Evolutionary conservation across 2,113 vertebrate species (phyloP), one percentile per base, ranked within the genome.

Genomic region (Elgaria multicarinata): DNA sequence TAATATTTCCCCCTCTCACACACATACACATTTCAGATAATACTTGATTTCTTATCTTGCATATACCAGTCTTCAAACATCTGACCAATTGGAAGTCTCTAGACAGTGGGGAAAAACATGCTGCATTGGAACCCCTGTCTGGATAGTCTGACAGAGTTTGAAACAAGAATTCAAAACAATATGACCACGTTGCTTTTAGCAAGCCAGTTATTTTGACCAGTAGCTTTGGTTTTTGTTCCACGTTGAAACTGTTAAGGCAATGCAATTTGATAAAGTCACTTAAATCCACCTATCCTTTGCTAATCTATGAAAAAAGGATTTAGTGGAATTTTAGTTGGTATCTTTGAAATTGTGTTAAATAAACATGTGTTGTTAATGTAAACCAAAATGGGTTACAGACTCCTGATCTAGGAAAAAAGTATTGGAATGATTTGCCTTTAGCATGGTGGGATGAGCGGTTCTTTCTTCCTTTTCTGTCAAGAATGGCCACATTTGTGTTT

Each of bases 401-500:
- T 5, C 55, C 36, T 66, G 13, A 18, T 83, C 55, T 75, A 20
- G 22, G 55, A 46, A 82, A 46, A 39, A 74, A n/a, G n/a, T 77
- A 1, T 18, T 89, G 67, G 64, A 67, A 84, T 46, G 36, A 13
- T 78, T 78, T 71, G 50, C 50, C 55, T 28, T 79, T 83, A 89
- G 80, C 87, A 67, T 42, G 24, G 74, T 0, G 10, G 31, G 0
- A 83, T 69, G 80, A 86, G 82, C 10, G n/a, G n/a, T n/a, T 87
- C 83, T 67, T 50, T 82, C 53, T 64, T 81, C 86, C 62, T 66
- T 80, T 92, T 24, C 18, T 71, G 42, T 67, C 64, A 91, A 91
- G 71, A 88, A 92, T 58, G 92, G 18, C 28, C 89, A 81, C 71
- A 90, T 94, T 92, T 31, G 36, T 78, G 50, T 92, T 87, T 91